phyloP scores from a whole-genome alignment of 2,888 invertebrate genomes.

The Buathra laborator region DNA sequence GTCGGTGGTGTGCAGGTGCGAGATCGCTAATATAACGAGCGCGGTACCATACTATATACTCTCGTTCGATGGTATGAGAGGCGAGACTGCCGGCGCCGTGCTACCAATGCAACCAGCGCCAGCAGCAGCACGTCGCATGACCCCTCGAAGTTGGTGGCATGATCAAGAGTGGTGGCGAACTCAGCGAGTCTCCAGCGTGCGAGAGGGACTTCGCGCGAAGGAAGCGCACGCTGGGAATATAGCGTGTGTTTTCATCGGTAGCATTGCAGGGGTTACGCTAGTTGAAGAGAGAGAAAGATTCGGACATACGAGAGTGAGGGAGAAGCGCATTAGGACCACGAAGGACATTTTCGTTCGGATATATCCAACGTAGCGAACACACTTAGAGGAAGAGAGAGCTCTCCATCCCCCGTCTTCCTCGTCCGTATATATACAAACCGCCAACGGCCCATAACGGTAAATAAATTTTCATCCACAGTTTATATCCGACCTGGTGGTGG shows the following conservation, averaged over 20 bases:
- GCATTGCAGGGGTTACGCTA: slow-evolving; percentile 1
- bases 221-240: slow-evolving; percentile 48
- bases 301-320: slow-evolving; percentile 59
- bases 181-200: slow-evolving; percentile 6
- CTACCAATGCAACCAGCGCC: slow-evolving; percentile 9
- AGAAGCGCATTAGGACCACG: slow-evolving; percentile 27
- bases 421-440: slow-evolving; percentile 46
- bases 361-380: slow-evolving; percentile 44
- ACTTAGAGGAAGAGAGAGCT: slow-evolving; percentile 19
- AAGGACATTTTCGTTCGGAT: slow-evolving; percentile 69
- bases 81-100: slow-evolving; percentile 40
- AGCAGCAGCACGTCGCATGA: slow-evolving; percentile 40
- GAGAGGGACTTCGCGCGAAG: slow-evolving; percentile 6
- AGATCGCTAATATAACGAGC: slow-evolving; percentile 61
- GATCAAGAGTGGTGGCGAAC: slow-evolving; percentile 64
- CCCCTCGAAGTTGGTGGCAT: slow-evolving; percentile 65
- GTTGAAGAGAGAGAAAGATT: slow-evolving; percentile 8
- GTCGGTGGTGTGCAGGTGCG: slow-evolving; percentile 56
- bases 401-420: neutral
- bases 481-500: slow-evolving; percentile 61
- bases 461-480: slow-evolving; percentile 74
- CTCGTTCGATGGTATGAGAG: slow-evolving; percentile 26
- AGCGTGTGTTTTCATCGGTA: slow-evolving; percentile 24
- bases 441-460: slow-evolving; percentile 68
- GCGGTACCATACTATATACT: slow-evolving; percentile 22